Conservation (phyloP, 2,797 vertebrate genomes). For the Arrhamphus sclerolepis region DNA sequence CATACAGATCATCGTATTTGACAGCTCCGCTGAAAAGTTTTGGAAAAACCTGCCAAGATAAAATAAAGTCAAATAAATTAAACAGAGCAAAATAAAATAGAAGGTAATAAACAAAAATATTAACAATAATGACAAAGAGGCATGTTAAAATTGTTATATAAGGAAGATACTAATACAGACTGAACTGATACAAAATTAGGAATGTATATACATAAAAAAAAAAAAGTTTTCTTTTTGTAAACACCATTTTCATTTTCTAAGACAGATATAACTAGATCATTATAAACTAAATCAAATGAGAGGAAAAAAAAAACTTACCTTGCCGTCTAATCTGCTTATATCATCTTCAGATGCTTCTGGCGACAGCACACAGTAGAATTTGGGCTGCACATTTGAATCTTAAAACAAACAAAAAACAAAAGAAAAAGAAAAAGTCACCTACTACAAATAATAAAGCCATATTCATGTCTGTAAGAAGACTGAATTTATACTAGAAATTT, state of each 20-base stretch:
- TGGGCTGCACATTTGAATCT: slow-evolving; percentile 90
- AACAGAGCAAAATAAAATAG: background rate
- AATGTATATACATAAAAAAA: too few relatives aligned
- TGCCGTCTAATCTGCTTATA: slow-evolving; percentile 88
- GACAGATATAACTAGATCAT: background rate
- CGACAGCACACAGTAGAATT: slow-evolving; percentile 96
- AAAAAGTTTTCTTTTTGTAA: too few relatives aligned
- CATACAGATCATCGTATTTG: slow-evolving; percentile 92
- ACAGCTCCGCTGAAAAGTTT: slow-evolving; percentile 88
- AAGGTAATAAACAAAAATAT: background rate
- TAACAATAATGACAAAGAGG: background rate
- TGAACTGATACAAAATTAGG: too few relatives aligned
- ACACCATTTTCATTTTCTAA: too few relatives aligned
- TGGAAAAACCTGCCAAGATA: slow-evolving; percentile 86
- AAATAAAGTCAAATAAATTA: background rate
- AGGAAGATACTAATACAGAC: too few relatives aligned
- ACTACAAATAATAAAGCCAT: background rate
- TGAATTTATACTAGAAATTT: background rate
- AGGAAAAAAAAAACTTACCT: slow-evolving; percentile 70
- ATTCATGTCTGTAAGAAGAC: background rate
- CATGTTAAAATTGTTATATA: too few relatives aligned
- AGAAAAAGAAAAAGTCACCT: background rate
- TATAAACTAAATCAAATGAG: background rate
- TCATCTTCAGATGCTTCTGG: slow-evolving; percentile 96
- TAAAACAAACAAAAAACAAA: slow-evolving; percentile 4